Evolutionary conservation across 2,888 invertebrate species (phyloP), one percentile per base, ranked within the genome.

Genomic region (Plebejus argus): DNA sequence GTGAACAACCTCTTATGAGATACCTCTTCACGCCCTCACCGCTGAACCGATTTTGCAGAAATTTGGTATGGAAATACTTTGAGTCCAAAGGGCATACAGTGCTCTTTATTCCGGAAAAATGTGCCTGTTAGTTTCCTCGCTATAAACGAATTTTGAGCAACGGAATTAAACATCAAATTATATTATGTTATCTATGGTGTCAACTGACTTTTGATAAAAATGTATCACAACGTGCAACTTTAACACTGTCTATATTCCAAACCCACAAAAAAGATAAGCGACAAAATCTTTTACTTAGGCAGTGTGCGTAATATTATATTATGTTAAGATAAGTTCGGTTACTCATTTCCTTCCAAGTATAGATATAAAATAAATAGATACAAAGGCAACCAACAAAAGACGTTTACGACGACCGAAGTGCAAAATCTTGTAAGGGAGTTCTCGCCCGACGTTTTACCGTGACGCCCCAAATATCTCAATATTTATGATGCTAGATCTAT

Each of bases 401-500:
- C 74, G 53, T 74, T 74, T 74, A 74, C 74, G 74, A 53, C 49
- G 5, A 20, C 18, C 74, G 45, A 74, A 74, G 74, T 74, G 74
- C 49, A 74, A 74, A 74, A 23, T 49, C 74, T 28, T 74, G 74
- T 74, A 39, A 23, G 45, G 72, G 72, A 49, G 45, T 12, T 45
- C 15, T 23, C 28, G 74, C 74, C 15, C 15, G 33, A 45, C 28
- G 70, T 33, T 39, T 39, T 39, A 8, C 8, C 53, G 74, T 23
- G 18, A 28, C 49, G 49, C 23, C 53, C 23, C 15, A 53, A 74
- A 74, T 74, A 53, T 53, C 74, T 74, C 53, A 74, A 74, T 74
- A 74, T 74, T 74, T 74, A 74, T 74, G 28, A 28, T 20, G 23
- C 61, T 66, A 28, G 66, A 28, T 33, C 66, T 66, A 66, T 33